These are phyloP conservation scores for Macaria liturata DNA, from an alignment of 2,888 invertebrate genomes.

Conservation along the genomic window DNA sequence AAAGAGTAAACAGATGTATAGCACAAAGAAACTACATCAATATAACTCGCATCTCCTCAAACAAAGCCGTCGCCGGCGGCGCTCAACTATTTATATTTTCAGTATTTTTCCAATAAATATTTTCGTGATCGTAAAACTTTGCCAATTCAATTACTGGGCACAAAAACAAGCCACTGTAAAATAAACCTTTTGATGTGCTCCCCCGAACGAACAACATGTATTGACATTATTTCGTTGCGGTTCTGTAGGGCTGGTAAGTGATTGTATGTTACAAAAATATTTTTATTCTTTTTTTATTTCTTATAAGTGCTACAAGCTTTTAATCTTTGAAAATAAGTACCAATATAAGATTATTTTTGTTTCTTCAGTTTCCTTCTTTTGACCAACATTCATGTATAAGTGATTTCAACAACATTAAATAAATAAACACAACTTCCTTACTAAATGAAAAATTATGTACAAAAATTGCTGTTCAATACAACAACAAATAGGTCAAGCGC, in stretches of 20 bases:
- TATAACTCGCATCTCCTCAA: constrained; percentile 14
- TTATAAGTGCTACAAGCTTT: no score
- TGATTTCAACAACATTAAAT: no score
- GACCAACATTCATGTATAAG: no score
- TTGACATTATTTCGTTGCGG: constrained; percentile 53
- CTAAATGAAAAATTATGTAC: no score
- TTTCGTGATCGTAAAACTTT: constrained; percentile 61
- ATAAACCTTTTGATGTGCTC: constrained; percentile 62
- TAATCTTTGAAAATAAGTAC: no score
- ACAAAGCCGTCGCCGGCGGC: constrained; percentile 12
- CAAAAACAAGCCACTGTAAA: constrained; percentile 64
- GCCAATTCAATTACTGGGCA: constrained; percentile 64
- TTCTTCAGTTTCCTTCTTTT: no score
- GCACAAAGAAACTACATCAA: constrained; percentile 7
- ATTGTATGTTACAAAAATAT: no score
- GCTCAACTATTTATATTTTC: constrained; percentile 49
- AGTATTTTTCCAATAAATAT: constrained; percentile 56
- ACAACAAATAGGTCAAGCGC: no score
- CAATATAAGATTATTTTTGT: no score
- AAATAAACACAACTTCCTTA: no score
- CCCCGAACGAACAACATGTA: constrained; percentile 51
- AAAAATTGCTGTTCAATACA: no score
- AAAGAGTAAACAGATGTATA: constrained; percentile 4
- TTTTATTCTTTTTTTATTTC: no score
- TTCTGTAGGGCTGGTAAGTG: constrained; percentile 20